phyloP scores from a whole-genome alignment of 2,113 vertebrate species.

The Nymphicus hollandicus region DNA sequence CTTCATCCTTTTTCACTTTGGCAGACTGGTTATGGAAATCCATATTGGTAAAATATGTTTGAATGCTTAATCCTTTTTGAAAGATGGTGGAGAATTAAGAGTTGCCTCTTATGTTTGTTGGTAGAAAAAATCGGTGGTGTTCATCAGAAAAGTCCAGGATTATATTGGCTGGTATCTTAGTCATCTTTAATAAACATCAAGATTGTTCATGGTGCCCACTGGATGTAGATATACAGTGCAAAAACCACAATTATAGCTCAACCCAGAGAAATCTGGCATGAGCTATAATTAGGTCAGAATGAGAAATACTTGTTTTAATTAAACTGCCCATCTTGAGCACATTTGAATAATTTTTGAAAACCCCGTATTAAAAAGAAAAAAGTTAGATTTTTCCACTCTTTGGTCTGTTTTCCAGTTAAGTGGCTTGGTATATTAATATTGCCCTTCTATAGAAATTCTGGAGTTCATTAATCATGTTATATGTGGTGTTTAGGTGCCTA shows the following conservation, averaged over 20 bases:
- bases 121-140: neutral
- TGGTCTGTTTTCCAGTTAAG: neutral
- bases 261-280: neutral
- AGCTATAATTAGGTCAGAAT: neutral
- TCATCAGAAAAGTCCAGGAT: neutral
- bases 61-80: neutral
- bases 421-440: neutral
- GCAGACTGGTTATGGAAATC: neutral
- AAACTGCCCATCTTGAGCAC: neutral
- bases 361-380: accelerated
- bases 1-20: neutral
- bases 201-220: neutral
- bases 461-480: neutral
- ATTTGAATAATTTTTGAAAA: neutral
- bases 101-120: neutral
- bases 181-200: neutral
- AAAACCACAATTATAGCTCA: neutral
- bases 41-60: neutral
- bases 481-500: neutral
- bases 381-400: neutral
- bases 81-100: neutral
- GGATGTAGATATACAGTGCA: neutral
- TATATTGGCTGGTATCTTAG: neutral
- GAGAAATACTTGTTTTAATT: neutral
- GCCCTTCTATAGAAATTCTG: neutral